These are phyloP conservation scores for Drosophila vallismaia DNA, from an alignment of 2,888 invertebrate species.

Conservation along the genomic window DNA sequence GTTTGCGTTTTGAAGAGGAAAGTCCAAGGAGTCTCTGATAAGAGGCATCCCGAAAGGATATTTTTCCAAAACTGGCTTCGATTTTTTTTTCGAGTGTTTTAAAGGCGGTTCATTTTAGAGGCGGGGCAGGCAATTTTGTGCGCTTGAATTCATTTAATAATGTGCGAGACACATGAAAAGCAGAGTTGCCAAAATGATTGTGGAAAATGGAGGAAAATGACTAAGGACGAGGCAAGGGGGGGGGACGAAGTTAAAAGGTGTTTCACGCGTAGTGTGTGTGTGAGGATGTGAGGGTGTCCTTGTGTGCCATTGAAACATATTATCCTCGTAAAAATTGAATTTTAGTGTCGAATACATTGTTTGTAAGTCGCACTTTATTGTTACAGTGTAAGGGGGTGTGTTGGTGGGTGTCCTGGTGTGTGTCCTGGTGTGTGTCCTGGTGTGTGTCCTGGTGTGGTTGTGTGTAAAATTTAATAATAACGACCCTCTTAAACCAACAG, in stretches of 20 bases:
- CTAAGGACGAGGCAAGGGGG: not conserved
- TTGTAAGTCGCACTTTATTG: slow-evolving; percentile 63
- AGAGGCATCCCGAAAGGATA: too few species aligned
- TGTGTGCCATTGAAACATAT: slow-evolving; percentile 74
- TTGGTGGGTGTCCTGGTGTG: slow-evolving; percentile 13
- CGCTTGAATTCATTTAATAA: slow-evolving; percentile 79
- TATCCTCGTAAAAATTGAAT: slow-evolving; percentile 77
- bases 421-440: slow-evolving; percentile 14
- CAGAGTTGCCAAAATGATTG: slow-evolving; percentile 76
- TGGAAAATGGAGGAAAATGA: slow-evolving; percentile 22
- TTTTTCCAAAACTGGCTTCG: too few species aligned
- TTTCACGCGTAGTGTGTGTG: not conserved
- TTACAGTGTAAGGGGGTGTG: slow-evolving; percentile 16
- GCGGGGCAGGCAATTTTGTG: slow-evolving; percentile 58
- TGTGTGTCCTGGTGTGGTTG: slow-evolving; percentile 33
- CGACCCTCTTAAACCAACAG: slow-evolving; percentile 71
- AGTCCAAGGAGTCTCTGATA: too few species aligned
- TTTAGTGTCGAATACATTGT: slow-evolving; percentile 66
- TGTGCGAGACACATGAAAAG: slow-evolving; percentile 76
- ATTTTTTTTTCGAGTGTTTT: not conserved
- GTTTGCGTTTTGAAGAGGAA: too few species aligned
- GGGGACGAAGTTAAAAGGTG: slow-evolving; percentile 32
- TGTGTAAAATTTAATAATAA: slow-evolving; percentile 77
- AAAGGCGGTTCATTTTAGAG: not conserved
- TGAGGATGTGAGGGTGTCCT: slow-evolving; percentile 9